Base-by-base conservation (phyloP, 2,113 vertebrate genomes). In the Nycticorax nycticorax region DNA sequence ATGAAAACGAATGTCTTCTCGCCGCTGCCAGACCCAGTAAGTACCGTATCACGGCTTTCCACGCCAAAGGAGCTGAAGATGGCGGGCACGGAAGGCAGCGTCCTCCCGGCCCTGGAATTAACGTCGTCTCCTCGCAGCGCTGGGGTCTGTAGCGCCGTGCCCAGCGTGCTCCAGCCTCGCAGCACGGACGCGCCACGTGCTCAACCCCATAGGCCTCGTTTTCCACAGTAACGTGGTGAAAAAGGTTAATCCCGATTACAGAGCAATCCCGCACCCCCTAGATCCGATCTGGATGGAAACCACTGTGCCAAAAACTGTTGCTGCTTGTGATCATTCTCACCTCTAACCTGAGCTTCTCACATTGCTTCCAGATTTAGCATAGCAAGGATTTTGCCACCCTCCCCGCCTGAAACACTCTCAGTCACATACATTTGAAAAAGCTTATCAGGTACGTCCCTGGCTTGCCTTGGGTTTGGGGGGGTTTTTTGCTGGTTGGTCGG, bases 321-420 rank as follows among this genome's bases (percentile, higher is more conserved):
- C 91, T 78, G 68, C 47, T 22, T 20, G 20, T 48, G 52, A 12
- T 48, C 48, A 0, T 73, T 77, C 47, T 90, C 57, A 7, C 47
- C 32, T 81, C 87, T 85, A 75, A 91, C 74, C 48, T 53, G 62
- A 92, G 84, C 93, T 79, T 33, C 89, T 92, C 14, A 2, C 24
- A 0, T 59, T 63, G 57, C 77, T 82, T 88, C 87, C 88, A 85
- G 74, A 45, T 76, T 52, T 85, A 88, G 92, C 69, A 0, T 71
- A 89, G 96, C 69, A 95, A 95, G 89, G 84, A 95, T 82, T 82
- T 78, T 74, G 76, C 56, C 89, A 68, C 26, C 37, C n/a, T 84
- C 72, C 72, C 64, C 11, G 68, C 80, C 84, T 93, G 95, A 80
- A 87, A 81, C 43, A 23, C 45, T 39, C 55, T 60, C 75, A 47